Percentiles rank a stretch among this genome's conserved stretches.
These are phyloP conservation scores for Ophioninae sp. DNA, from an alignment of 2,888 invertebrate genomes.

Conservation along the genomic window DNA sequence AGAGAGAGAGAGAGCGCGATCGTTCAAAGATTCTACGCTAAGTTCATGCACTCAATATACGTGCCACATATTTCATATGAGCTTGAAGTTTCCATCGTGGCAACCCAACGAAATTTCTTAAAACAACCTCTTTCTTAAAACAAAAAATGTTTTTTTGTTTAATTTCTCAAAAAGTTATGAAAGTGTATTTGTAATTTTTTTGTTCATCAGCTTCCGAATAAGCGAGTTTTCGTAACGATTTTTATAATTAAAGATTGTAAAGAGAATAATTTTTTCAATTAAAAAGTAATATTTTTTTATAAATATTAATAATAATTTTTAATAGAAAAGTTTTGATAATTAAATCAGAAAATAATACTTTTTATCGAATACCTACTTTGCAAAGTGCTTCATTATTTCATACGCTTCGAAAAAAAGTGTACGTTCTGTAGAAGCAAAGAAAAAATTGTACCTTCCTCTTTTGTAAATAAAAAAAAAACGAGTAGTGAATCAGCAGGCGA, in stretches of 20 bases:
- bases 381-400: neutral
- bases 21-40: conserved; percentile 21
- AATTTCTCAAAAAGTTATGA: neutral
- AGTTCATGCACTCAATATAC: neutral
- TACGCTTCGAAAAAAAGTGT: neutral
- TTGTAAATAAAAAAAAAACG: neutral
- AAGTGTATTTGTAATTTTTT: neutral
- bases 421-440: neutral
- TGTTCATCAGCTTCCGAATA: neutral
- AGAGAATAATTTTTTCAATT: no score
- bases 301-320: no score
- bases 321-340: no score
- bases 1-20: conserved; percentile 7
- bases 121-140: no score
- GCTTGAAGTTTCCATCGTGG: no score
- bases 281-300: no score
- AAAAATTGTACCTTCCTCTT: neutral
- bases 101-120: no score
- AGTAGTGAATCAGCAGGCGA: neutral
- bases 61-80: neutral
- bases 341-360: no score
- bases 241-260: no score
- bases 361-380: no score
- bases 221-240: no score
- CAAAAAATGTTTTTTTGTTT: neutral